Evolutionary conservation across 2,113 vertebrate species (phyloP).

Genomic region (Synchiropus splendidus): DNA sequence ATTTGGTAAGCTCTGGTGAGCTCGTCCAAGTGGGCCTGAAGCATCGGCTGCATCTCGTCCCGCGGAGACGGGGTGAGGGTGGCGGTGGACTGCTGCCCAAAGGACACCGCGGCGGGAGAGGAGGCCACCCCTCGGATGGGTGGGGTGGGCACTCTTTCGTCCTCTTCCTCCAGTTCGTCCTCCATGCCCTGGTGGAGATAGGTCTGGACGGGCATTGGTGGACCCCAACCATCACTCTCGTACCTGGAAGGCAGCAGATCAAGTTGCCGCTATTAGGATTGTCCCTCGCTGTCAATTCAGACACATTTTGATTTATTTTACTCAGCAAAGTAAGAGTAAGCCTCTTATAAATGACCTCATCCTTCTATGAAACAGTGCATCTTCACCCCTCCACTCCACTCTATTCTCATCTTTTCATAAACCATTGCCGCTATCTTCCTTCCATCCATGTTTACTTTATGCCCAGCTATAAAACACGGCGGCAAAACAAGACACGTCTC

Average conservation of each 20-base stretch:
- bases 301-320: neutral
- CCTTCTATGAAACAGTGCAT: too few relatives aligned
- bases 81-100: slow-evolving; percentile 95
- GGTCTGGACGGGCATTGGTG: slow-evolving; percentile 88
- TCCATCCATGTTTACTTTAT: too few relatives aligned
- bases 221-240: slow-evolving; percentile 93
- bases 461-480: too few relatives aligned
- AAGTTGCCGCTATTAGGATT: too few relatives aligned
- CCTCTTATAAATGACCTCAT: neutral
- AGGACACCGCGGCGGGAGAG: slow-evolving; percentile 91
- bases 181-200: slow-evolving; percentile 97
- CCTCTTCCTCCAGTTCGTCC: slow-evolving; percentile 96
- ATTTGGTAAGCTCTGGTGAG: slow-evolving; percentile 94
- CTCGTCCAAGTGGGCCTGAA: slow-evolving; percentile 93
- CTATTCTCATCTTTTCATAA: too few relatives aligned
- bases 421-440: too few relatives aligned
- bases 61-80: slow-evolving; percentile 92
- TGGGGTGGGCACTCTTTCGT: slow-evolving; percentile 93
- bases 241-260: slow-evolving; percentile 66
- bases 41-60: slow-evolving; percentile 96
- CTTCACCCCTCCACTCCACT: too few relatives aligned
- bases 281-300: too few relatives aligned
- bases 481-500: too few relatives aligned
- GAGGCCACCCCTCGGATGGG: slow-evolving; percentile 93
- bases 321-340: neutral